These are phyloP conservation scores for Beaufortia kweichowensis DNA, from an alignment of 2,113 vertebrate genomes.

Conservation along the genomic window DNA sequence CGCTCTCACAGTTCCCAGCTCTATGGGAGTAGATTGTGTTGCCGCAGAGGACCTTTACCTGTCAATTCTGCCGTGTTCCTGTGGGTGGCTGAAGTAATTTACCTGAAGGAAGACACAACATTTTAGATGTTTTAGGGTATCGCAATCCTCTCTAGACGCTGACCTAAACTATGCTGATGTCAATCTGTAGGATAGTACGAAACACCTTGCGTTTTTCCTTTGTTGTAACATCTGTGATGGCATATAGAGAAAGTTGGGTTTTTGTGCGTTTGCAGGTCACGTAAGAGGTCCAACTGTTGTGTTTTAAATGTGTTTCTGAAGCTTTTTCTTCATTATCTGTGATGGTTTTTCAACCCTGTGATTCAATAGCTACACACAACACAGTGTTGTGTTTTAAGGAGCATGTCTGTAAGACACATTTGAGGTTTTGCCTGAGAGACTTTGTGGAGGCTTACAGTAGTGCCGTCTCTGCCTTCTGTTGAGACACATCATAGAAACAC, in stretches of 20 bases:
- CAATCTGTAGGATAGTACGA: neutral
- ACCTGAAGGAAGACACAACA: slow-evolving; percentile 10
- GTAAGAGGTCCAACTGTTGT: no score
- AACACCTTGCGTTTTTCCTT: neutral
- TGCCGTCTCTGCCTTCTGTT: slow-evolving; percentile 8
- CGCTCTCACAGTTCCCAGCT: slow-evolving; percentile 29
- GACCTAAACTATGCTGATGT: neutral
- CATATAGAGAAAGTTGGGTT: neutral
- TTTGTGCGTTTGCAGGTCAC: neutral
- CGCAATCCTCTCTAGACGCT: neutral
- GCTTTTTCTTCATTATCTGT: no score
- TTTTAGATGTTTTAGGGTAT: neutral
- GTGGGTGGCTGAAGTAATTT: slow-evolving; percentile 23
- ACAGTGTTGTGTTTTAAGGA: neutral
- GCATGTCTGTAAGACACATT: slow-evolving; percentile 2
- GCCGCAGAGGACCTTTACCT: slow-evolving; percentile 31
- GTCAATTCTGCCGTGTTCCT: slow-evolving; percentile 39
- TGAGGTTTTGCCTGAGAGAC: slow-evolving; percentile 8
- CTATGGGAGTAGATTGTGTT: slow-evolving; percentile 28
- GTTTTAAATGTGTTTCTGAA: no score
- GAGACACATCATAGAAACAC: slow-evolving; percentile 31
- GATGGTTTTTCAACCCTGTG: no score
- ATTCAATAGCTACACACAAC: slow-evolving; percentile 16
- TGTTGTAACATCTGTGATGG: neutral
- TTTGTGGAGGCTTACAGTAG: neutral